Conservation (phyloP, 1,140 invertebrate genomes). For the Bombus pyrosoma region DNA sequence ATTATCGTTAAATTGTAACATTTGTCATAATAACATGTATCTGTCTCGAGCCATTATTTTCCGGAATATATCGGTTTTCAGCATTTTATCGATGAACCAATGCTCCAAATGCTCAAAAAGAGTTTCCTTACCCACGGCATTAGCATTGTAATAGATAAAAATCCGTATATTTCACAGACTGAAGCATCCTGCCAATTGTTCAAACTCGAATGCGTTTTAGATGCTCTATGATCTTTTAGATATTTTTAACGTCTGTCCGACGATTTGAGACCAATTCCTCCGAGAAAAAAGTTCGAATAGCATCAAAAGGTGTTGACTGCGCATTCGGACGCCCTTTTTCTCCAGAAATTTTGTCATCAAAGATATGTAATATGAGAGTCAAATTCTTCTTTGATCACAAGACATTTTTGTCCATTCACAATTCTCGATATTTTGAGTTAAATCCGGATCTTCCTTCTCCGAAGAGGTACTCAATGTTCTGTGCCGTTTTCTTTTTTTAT, state of each 20-base stretch:
- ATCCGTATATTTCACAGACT: conserved; percentile 30
- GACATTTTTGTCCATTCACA: neutral
- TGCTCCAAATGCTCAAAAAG: too few species aligned
- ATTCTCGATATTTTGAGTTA: conserved; percentile 13
- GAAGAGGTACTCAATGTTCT: conserved; percentile 7
- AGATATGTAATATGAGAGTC: neutral
- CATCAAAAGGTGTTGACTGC: conserved; percentile 9
- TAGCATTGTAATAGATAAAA: conserved; percentile 24
- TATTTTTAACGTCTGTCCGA: neutral
- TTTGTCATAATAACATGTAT: too few species aligned
- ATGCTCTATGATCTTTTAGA: neutral
- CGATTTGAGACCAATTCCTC: conserved; percentile 6
- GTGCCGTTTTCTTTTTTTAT: too few species aligned
- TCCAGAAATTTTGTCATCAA: conserved; percentile 3
- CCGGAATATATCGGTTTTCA: too few species aligned
- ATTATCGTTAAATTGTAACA: too few species aligned
- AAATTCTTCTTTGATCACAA: neutral
- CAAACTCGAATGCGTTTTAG: conserved; percentile 18
- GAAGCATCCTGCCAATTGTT: conserved; percentile 7
- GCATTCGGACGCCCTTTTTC: neutral
- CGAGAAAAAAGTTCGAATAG: conserved; percentile 33
- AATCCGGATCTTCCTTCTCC: conserved; percentile 14
- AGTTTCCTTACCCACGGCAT: conserved; percentile 26
- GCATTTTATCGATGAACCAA: too few species aligned
- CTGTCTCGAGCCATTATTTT: too few species aligned